Conservation (phyloP, 2,888 invertebrate genomes). For the Nymphalis polychloros region DNA sequence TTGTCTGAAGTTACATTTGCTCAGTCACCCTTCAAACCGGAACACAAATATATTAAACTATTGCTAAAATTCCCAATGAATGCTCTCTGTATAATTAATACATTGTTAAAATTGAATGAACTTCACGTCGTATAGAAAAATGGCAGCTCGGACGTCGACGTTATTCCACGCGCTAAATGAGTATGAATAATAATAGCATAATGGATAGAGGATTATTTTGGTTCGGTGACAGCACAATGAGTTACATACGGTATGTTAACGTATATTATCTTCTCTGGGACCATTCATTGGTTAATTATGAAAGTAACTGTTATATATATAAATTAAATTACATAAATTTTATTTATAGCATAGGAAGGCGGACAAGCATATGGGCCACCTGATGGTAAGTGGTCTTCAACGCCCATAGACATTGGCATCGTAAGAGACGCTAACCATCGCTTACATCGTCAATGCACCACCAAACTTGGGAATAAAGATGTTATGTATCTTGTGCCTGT, state of each 20-base stretch:
- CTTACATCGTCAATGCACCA: too few species aligned
- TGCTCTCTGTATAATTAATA: conserved; percentile 25
- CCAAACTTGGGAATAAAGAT: too few species aligned
- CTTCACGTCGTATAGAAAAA: conserved; percentile 58
- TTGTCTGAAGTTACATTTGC: too few species aligned
- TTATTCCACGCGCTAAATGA: conserved; percentile 60
- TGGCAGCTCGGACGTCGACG: conserved; percentile 60
- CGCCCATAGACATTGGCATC: too few species aligned
- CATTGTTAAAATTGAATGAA: conserved; percentile 59
- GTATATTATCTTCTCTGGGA: conserved; percentile 57
- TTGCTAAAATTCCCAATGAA: too few species aligned
- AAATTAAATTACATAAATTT: background rate
- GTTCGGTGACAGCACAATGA: conserved; percentile 78
- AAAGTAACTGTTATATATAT: conserved; percentile 52
- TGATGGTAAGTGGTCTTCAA: too few species aligned
- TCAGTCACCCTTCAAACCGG: too few species aligned
- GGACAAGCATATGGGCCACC: too few species aligned
- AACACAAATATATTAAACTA: too few species aligned
- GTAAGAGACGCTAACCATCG: too few species aligned
- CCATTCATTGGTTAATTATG: conserved; percentile 50
- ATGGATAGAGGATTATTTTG: conserved; percentile 76
- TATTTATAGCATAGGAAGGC: too few species aligned
- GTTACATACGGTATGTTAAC: conserved; percentile 65
- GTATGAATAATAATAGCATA: conserved; percentile 62
- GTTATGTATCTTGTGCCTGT: too few species aligned